A percentile compares a stretch with the other conserved stretches of the same genome.
Evolutionary conservation across 2,797 vertebrate species (phyloP).

Genomic region (Lutjanus argentimaculatus): DNA sequence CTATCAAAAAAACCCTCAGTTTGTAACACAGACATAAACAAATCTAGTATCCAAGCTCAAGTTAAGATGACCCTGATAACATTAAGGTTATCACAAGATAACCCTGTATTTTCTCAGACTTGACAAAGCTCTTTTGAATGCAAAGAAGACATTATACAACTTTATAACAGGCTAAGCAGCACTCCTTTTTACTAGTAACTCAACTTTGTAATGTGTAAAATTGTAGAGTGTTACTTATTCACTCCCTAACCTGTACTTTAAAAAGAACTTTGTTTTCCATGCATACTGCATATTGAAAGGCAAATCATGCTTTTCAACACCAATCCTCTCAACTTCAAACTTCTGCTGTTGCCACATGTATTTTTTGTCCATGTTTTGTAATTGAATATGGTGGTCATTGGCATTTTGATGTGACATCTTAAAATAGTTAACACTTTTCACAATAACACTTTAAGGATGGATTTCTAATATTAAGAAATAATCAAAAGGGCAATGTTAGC

Average conservation of each 20-base stretch:
- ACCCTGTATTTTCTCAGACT: neutral
- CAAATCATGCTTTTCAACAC: no score
- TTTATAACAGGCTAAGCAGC: neutral
- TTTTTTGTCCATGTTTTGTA: slow-evolving; percentile 2
- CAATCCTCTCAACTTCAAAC: no score
- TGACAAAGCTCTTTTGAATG: neutral
- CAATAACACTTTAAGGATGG: slow-evolving; percentile 10
- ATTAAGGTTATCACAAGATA: neutral
- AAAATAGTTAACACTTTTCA: neutral
- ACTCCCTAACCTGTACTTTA: neutral
- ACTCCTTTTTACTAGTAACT: no score
- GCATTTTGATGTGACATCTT: neutral
- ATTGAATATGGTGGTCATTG: neutral
- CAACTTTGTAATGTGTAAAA: no score
- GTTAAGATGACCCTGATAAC: neutral
- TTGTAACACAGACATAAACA: neutral
- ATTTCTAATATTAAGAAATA: neutral
- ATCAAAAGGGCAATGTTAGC: neutral
- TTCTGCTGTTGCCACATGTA: neutral
- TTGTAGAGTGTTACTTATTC: neutral
- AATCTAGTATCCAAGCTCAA: neutral
- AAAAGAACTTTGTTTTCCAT: no score
- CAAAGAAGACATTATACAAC: neutral
- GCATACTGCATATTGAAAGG: no score
- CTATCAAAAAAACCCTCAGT: neutral